Conservation (phyloP, 2,888 invertebrate species). For the Calameuta filiformis region DNA sequence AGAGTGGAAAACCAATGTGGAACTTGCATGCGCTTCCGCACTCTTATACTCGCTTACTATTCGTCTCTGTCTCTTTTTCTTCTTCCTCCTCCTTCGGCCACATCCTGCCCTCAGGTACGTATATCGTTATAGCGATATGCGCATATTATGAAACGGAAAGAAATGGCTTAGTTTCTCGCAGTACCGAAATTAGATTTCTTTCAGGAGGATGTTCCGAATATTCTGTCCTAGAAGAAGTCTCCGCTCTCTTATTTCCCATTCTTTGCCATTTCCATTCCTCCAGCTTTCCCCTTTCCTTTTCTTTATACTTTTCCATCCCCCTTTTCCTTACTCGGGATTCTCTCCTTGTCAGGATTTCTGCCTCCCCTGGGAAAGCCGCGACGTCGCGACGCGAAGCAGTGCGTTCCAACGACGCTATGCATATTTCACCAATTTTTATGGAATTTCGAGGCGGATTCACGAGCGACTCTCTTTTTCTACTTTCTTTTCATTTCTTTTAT, state of each 20-base stretch:
- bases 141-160: conserved; percentile 40
- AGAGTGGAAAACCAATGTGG: not conserved
- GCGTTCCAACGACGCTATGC: conserved; percentile 48
- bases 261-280: conserved; percentile 24
- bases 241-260: not conserved
- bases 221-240: conserved; percentile 36
- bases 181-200: conserved; percentile 55
- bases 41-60: not conserved
- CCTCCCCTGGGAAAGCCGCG: conserved; percentile 45
- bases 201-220: conserved; percentile 52
- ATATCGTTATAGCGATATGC: conserved; percentile 2
- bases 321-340: not conserved
- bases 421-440: conserved; percentile 61
- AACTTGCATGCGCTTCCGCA: not conserved
- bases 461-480: not conserved
- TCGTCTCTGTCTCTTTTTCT: no score
- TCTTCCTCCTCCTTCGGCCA: no score
- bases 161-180: conserved; percentile 52
- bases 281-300: conserved; percentile 10
- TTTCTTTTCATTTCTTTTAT: conserved; percentile 2
- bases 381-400: conserved; percentile 42
- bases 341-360: conserved; percentile 44
- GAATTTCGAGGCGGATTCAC: conserved; percentile 40
- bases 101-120: not conserved
- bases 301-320: conserved; percentile 29